Evolutionary conservation across 92 coral and sea anemone species (phyloP).

Genomic region (Porites lobata): DNA sequence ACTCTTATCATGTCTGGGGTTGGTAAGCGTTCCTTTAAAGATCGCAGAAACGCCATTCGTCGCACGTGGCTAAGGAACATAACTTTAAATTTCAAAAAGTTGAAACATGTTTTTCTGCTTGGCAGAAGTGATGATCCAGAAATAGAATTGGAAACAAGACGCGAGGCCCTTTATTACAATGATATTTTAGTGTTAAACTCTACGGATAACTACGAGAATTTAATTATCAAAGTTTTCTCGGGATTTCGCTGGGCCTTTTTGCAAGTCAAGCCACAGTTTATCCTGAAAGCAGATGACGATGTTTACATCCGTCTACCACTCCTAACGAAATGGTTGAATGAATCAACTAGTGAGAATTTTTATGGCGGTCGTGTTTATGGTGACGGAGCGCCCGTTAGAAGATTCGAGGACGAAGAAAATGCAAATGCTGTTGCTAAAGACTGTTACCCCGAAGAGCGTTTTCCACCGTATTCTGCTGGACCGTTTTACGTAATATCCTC

Average conservation of each 20-base stretch:
- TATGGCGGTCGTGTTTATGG: constrained; percentile 8
- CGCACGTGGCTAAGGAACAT: background rate
- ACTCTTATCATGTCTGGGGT: constrained; percentile 2
- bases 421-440: background rate
- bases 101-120: constrained; percentile 7
- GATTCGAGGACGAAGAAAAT: background rate
- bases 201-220: constrained; percentile 19
- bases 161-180: constrained; percentile 24
- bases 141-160: background rate
- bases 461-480: constrained; percentile 12
- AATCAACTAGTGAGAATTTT: background rate
- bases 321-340: constrained; percentile 1
- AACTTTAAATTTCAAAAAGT: background rate
- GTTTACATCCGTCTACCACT: constrained; percentile 15
- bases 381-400: background rate
- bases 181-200: constrained; percentile 8
- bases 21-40: background rate
- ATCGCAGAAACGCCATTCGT: constrained; percentile 17
- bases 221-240: constrained; percentile 14
- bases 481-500: constrained; percentile 23
- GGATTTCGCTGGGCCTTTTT: constrained; percentile 27
- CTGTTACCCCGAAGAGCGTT: background rate
- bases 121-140: background rate
- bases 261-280: constrained; percentile 6
- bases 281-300: constrained; percentile 34